Conservation (phyloP, 2,888 invertebrate species). For the Pseudococcus jackbeardsleyi region DNA sequence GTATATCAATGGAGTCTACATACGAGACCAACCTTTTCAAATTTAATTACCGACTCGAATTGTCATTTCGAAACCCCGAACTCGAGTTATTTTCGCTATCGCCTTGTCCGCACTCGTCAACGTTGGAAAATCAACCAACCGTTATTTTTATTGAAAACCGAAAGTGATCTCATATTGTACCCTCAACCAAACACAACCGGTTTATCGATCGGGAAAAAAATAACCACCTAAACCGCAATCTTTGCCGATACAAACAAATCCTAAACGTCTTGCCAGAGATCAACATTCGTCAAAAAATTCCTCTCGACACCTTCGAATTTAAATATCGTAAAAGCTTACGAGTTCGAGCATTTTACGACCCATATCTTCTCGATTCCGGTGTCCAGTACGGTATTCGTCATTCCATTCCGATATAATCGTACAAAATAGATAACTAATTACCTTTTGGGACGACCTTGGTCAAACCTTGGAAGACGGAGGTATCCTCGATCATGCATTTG, state of each 20-base stretch:
- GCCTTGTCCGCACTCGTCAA: background rate
- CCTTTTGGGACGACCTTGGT: slow-evolving; percentile 46
- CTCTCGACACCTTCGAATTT: slow-evolving; percentile 3
- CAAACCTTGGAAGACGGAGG: slow-evolving; percentile 30
- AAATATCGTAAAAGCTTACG: background rate
- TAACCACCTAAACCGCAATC: background rate
- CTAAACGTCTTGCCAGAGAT: background rate
- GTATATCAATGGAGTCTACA: slow-evolving; percentile 9
- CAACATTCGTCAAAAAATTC: background rate
- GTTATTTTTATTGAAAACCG: background rate
- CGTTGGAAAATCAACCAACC: background rate
- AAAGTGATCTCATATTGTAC: slow-evolving; percentile 8
- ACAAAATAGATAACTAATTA: slow-evolving; percentile 49
- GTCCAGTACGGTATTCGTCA: slow-evolving; percentile 5
- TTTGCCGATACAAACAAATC: background rate
- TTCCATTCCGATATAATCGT: slow-evolving; percentile 19
- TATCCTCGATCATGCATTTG: background rate
- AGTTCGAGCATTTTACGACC: background rate
- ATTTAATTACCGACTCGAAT: background rate
- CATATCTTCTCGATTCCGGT: background rate
- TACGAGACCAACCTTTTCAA: background rate
- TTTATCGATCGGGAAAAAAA: background rate
- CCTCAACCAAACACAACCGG: background rate
- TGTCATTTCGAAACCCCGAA: background rate
- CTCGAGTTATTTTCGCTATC: background rate